Evolutionary conservation across 2,888 invertebrate genomes (phyloP).

Genomic region (Diabrotica balteata): DNA sequence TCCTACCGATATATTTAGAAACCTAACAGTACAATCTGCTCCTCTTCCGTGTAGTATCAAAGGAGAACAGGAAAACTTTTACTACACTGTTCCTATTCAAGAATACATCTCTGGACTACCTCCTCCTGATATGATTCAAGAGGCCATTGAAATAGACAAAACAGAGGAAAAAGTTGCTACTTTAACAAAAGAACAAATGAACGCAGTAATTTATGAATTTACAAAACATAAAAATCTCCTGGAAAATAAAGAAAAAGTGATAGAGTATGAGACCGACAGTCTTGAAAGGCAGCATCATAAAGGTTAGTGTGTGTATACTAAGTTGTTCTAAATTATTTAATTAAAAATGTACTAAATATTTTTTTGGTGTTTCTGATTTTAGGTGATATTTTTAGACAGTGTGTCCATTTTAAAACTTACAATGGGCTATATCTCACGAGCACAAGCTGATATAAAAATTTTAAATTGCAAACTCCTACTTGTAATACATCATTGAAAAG

Average conservation of each 20-base stretch:
- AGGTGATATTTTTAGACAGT: too few relatives aligned
- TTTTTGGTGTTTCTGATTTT: too few relatives aligned
- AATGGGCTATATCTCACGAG: too few relatives aligned
- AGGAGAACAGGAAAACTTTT: slow-evolving; percentile 35
- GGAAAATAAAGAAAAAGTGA: slow-evolving; percentile 29
- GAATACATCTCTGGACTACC: slow-evolving; percentile 41
- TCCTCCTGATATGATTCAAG: slow-evolving; percentile 71
- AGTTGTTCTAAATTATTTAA: too few relatives aligned
- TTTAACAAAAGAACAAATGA: slow-evolving; percentile 68
- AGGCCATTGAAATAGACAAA: slow-evolving; percentile 67
- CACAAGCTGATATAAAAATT: too few relatives aligned
- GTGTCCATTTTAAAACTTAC: too few relatives aligned
- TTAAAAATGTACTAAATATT: too few relatives aligned
- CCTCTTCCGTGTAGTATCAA: slow-evolving; percentile 41
- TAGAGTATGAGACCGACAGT: slow-evolving; percentile 77
- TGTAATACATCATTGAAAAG: too few relatives aligned
- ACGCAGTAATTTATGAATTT: slow-evolving; percentile 68
- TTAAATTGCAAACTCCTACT: too few relatives aligned
- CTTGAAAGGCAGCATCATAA: slow-evolving; percentile 68
- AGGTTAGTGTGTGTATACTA: slow-evolving; percentile 24
- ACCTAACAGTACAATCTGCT: slow-evolving; percentile 48
- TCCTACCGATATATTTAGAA: slow-evolving; percentile 30
- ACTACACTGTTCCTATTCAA: slow-evolving; percentile 40
- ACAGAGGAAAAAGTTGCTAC: slow-evolving; percentile 58
- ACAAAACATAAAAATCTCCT: slow-evolving; percentile 43